A percentile compares a stretch with the other conserved stretches of the same genome.
phyloP scores from a whole-genome alignment of 2,888 invertebrate genomes.

The Phaonia tiefii region DNA sequence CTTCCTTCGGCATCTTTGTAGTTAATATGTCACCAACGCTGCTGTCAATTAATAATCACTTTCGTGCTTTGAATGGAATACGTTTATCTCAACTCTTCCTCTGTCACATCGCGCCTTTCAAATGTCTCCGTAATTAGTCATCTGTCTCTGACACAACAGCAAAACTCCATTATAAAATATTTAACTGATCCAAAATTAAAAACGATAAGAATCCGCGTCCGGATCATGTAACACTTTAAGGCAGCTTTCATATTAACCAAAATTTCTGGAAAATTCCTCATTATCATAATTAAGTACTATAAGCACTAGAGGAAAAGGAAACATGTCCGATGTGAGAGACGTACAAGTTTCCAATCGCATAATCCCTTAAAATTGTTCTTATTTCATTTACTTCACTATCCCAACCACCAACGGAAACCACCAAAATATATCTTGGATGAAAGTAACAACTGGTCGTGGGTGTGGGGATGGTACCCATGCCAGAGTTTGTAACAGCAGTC shows the following conservation, averaged over 20 bases:
- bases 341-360: neutral
- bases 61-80: too few species aligned
- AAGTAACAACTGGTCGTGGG: neutral
- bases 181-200: neutral
- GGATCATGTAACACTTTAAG: slow-evolving; percentile 27
- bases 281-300: slow-evolving; percentile 31
- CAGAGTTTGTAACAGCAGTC: slow-evolving; percentile 11
- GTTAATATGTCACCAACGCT: too few species aligned
- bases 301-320: neutral
- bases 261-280: slow-evolving; percentile 27
- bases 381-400: neutral
- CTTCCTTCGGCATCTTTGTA: too few species aligned
- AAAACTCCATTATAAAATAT: slow-evolving; percentile 35
- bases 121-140: slow-evolving; percentile 17
- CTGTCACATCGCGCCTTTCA: neutral
- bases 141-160: neutral
- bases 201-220: slow-evolving; percentile 25
- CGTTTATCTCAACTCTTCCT: neutral
- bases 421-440: neutral
- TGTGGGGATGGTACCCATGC: neutral
- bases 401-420: neutral
- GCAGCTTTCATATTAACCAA: slow-evolving; percentile 26
- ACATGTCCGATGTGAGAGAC: neutral
- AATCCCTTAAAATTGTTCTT: neutral
- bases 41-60: too few species aligned